Base-by-base conservation (phyloP, 2,797 vertebrate species). In the Girardinus metallicus region DNA sequence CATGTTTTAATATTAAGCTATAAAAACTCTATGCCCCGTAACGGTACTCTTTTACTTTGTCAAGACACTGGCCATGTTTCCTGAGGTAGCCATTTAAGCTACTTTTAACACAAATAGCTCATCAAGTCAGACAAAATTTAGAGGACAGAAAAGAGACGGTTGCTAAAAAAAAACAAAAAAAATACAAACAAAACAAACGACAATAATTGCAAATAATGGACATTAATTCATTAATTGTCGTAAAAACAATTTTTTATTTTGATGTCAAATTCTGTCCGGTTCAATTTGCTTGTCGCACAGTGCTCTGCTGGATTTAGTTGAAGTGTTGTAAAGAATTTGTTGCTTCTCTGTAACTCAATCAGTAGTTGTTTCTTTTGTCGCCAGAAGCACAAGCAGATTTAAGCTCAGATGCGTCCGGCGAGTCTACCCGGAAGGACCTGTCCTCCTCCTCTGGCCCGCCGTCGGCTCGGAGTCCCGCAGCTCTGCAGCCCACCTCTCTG, bases 361-460 rank as follows among this genome's bases (percentile, higher is more conserved):
- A 29, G n/a, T 29, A 43, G 10, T 76, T 55, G 81, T 39, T 85
- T 75, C 90, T 57, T 83, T 39, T 86, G 75, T 91, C 72, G 83
- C 83, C 92, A 99, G 98, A 98, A 90, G 97, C 97, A 74, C 97
- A 96, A 0, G 95, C 97, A 55, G 97, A 99, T 83, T 85, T 97
- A 73, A 96, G 96, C 80, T 92, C 97, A 72, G 97, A 97, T 84
- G 96, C 89, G 78, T 87, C 95, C 1, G 93, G 95, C n/a, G 96
- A 94, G 89, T 94, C 92, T 84, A 91, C 92, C 93, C 94, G 87
- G 93, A 97, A 89, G 75, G 94, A 96, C 53, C 85, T 80, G 3
- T 80, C 92, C 85, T 89, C 93, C 87, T 88, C 93, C 0, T 91
- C 94, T 15, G 91, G 80, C 83, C 91, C 95, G 86, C 92, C 49